Percentiles rank a stretch among this genome's conserved stretches.
These are phyloP conservation scores for Mellivora capensis DNA, from an alignment of 2,113 vertebrate genomes.

Conservation along the genomic window DNA sequence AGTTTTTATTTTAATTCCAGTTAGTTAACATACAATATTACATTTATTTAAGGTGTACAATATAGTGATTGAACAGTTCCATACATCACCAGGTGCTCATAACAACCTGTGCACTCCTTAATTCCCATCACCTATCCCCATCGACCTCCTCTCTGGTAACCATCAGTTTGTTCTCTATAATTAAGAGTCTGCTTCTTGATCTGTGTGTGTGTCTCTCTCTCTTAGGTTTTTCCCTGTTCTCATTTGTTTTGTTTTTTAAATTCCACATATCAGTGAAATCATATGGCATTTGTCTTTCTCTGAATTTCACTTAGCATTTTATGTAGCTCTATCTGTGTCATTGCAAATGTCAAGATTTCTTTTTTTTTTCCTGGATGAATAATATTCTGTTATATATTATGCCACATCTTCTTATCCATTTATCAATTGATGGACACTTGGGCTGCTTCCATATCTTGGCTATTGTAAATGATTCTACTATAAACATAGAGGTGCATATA, in stretches of 20 bases:
- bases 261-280: not conserved
- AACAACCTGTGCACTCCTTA: not conserved
- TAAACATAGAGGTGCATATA: not conserved
- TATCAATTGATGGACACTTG: not conserved
- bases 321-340: not conserved
- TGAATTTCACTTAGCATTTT: not conserved
- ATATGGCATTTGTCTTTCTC: not conserved
- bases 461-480: not conserved
- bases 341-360: not conserved
- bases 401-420: not conserved
- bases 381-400: not conserved
- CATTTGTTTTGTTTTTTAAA: not conserved
- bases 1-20: not conserved
- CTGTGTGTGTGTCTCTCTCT: not conserved
- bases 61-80: not conserved
- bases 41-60: not conserved
- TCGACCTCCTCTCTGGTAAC: not conserved
- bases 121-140: not conserved
- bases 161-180: not conserved
- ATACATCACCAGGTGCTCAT: not conserved
- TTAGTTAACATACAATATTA: not conserved
- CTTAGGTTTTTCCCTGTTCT: not conserved
- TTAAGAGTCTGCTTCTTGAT: not conserved
- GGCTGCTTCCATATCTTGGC: not conserved
- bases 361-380: not conserved